Conservation (phyloP, 2,888 invertebrate species). For the Bellardia bayeri region DNA sequence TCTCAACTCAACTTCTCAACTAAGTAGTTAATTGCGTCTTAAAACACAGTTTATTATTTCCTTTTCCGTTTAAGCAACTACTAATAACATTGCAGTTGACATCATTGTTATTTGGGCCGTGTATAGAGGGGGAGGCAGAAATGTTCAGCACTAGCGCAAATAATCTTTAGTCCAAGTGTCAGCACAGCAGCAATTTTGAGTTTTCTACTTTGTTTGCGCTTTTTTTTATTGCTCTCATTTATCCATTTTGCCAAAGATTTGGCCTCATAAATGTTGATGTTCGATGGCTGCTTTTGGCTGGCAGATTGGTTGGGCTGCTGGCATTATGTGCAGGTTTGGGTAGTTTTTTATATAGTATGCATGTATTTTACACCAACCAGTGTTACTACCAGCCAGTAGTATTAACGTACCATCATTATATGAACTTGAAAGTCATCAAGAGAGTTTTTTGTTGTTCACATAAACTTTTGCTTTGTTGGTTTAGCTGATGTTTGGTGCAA, state of each 20-base stretch:
- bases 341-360: background rate
- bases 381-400: constrained; percentile 7
- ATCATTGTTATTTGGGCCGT: constrained; percentile 9
- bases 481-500: background rate
- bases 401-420: background rate
- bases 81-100: background rate
- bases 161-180: constrained; percentile 58
- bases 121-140: background rate
- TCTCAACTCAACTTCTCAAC: no score
- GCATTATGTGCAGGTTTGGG: constrained; percentile 44
- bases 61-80: background rate
- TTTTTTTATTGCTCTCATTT: constrained; percentile 53
- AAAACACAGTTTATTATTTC: background rate
- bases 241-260: constrained; percentile 45
- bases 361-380: constrained; percentile 11
- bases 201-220: constrained; percentile 39
- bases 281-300: constrained; percentile 43
- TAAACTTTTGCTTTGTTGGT: constrained; percentile 33
- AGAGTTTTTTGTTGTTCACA: constrained; percentile 41
- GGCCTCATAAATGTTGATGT: constrained; percentile 48
- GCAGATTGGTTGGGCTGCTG: constrained; percentile 25
- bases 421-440: constrained; percentile 63
- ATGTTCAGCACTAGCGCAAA: constrained; percentile 49
- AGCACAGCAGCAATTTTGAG: constrained; percentile 54
- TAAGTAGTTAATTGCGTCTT: no score